Evolutionary conservation across 92 coral and sea anemone species (phyloP), one percentile per base, ranked within the genome.

Genomic region (Porites rus): DNA sequence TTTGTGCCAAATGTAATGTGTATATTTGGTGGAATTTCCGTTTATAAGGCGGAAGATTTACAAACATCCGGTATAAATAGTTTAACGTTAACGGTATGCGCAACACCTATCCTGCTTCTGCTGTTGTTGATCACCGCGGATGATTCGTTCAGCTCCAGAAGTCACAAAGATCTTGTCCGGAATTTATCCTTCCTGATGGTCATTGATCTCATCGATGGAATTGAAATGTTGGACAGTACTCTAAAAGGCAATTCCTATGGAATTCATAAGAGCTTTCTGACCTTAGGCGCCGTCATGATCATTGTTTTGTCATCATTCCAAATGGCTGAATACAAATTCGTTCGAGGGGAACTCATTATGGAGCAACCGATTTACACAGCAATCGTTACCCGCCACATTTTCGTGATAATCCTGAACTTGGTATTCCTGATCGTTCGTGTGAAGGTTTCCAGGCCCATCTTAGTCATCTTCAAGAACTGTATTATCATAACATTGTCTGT

Each of bases 301-400:
- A 62, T 62, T 14, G 66, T 62, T 62, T 62, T 62, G 66, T 62
- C 18, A 62, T 62, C 66, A 62, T 62, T 62, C 66, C 66, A 62
- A 62, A 62, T 62, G 66, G 66, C 18, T 11, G 66, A 62, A 62
- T 62, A 62, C 66, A 62, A 62, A 10, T 62, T 62, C 18, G 66
- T 7, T 62, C 66, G 66, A 62, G 66, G 19, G 0, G 5, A n/a
- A 0, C 19, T 6, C 19, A 62, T 6, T 7, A 10, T 62, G 19
- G 8, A 62, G 0, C 66, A 14, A 62, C 66, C 66, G 66, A 38
- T 4, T 0, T 38, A 38, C 0, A 38, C 46, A 38, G 0, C 46
- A 38, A 38, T 0, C 46, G 46, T 62, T 7, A 9, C 7, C 19
- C 66, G 66, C 11, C 11, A 62, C 1, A 7, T 62, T 62, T 62